A percentile compares a stretch with the other conserved stretches of the same genome.
Evolutionary conservation across 2,113 vertebrate species (phyloP).

Genomic region (Macrotus californicus): DNA sequence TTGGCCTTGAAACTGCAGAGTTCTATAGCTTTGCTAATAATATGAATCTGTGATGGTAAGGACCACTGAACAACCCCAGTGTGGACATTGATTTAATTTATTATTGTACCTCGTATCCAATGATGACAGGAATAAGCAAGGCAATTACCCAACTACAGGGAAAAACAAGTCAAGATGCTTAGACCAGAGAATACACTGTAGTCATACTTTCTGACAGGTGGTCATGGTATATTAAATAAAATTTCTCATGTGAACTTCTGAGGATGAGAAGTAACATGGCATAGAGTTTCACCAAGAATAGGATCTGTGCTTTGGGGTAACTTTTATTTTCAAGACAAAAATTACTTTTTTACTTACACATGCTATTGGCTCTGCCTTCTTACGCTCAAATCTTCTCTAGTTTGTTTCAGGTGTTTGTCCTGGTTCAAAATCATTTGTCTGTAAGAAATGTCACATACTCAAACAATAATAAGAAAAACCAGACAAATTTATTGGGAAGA

Average conservation of each 20-base stretch:
- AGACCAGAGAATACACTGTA: neutral
- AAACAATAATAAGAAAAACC: neutral
- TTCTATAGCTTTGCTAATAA: neutral
- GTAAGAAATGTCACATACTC: neutral
- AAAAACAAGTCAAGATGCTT: slow-evolving; percentile 41
- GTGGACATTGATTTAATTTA: slow-evolving; percentile 18
- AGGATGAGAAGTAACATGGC: slow-evolving; percentile 29
- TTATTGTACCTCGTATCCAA: neutral
- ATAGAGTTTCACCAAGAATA: slow-evolving; percentile 18
- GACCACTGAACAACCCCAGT: neutral
- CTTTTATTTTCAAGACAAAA: slow-evolving; percentile 54
- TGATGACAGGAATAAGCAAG: neutral
- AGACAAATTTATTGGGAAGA: slow-evolving; percentile 5
- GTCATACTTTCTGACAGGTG: slow-evolving; percentile 63
- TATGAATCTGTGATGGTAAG: neutral
- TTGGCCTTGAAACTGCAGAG: neutral
- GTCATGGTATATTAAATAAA: slow-evolving; percentile 54
- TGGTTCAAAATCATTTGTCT: slow-evolving; percentile 16
- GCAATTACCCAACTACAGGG: slow-evolving; percentile 32
- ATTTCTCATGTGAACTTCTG: slow-evolving; percentile 52
- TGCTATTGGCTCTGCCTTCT: slow-evolving; percentile 30
- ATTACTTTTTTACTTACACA: slow-evolving; percentile 44
- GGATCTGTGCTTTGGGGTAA: slow-evolving; percentile 21
- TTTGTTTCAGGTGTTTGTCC: slow-evolving; percentile 36
- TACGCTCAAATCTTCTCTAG: slow-evolving; percentile 1